Conservation (phyloP, 2,888 invertebrate genomes). For the Marronus borbonicus region DNA sequence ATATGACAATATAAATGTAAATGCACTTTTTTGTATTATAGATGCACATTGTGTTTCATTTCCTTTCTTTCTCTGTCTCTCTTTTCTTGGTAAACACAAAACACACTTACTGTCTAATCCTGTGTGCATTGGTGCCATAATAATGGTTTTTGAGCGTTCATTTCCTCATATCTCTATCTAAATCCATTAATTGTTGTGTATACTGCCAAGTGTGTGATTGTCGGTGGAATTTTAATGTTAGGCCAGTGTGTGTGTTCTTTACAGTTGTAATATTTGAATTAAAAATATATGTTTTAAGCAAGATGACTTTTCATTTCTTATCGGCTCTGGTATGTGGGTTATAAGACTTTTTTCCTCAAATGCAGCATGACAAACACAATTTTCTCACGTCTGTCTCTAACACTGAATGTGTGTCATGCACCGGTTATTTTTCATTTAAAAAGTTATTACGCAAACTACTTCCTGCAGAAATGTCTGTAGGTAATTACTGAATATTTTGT, state of each 20-base stretch:
- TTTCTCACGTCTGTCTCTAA: constrained; percentile 2
- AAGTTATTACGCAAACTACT: background rate
- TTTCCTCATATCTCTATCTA: constrained; percentile 10
- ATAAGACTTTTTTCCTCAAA: constrained; percentile 14
- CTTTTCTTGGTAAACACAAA: constrained; percentile 34
- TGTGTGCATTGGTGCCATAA: constrained; percentile 49
- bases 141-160: constrained; percentile 21
- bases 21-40: constrained; percentile 48
- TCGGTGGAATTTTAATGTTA: constrained; percentile 11
- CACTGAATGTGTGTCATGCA: constrained; percentile 14
- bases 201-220: constrained; percentile 1
- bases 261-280: constrained; percentile 43
- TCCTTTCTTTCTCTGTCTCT: constrained; percentile 30
- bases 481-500: no score
- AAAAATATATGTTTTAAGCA: constrained; percentile 47
- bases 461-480: no score
- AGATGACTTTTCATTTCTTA: constrained; percentile 48
- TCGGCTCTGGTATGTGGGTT: constrained; percentile 15
- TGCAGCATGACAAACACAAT: constrained; percentile 33
- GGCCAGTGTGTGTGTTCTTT: constrained; percentile 47
- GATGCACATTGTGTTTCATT: constrained; percentile 29
- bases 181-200: constrained; percentile 18
- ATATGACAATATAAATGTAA: constrained; percentile 39
- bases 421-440: background rate
- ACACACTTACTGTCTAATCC: constrained; percentile 35